These are phyloP conservation scores for Pica pica DNA, from an alignment of 2,113 vertebrate genomes.

Conservation along the genomic window DNA sequence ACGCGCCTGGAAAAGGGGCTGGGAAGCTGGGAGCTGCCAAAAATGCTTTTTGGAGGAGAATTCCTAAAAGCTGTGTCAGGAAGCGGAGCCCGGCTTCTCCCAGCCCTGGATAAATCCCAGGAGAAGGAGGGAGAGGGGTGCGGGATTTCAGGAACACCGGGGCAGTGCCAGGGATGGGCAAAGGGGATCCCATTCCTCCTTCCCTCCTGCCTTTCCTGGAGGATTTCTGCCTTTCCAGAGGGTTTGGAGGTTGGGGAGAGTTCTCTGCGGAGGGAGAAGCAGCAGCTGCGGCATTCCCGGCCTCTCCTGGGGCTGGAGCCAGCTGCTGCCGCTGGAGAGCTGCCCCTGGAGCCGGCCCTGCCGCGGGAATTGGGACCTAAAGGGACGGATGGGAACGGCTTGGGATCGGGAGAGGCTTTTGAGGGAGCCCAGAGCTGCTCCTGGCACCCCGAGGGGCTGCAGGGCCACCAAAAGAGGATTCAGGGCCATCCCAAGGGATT, in stretches of 20 bases:
- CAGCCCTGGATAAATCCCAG: background rate
- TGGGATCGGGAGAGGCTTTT: fast-evolving
- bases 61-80: background rate
- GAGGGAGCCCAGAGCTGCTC: background rate
- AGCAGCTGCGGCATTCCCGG: background rate
- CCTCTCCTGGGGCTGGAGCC: background rate
- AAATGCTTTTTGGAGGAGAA: background rate
- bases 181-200: background rate
- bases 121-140: background rate
- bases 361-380: background rate
- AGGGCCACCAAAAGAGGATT: background rate
- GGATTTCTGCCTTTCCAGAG: background rate
- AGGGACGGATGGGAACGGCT: background rate
- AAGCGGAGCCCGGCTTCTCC: background rate
- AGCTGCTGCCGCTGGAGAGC: slow-evolving; percentile 2
- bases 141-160: background rate
- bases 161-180: background rate
- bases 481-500: background rate
- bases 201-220: background rate
- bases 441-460: background rate
- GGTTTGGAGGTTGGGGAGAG: background rate
- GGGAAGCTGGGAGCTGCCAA: background rate
- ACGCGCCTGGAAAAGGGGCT: background rate
- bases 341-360: background rate
- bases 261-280: background rate